Conservation (phyloP, 2,113 vertebrate species). For the Spea bombifrons region DNA sequence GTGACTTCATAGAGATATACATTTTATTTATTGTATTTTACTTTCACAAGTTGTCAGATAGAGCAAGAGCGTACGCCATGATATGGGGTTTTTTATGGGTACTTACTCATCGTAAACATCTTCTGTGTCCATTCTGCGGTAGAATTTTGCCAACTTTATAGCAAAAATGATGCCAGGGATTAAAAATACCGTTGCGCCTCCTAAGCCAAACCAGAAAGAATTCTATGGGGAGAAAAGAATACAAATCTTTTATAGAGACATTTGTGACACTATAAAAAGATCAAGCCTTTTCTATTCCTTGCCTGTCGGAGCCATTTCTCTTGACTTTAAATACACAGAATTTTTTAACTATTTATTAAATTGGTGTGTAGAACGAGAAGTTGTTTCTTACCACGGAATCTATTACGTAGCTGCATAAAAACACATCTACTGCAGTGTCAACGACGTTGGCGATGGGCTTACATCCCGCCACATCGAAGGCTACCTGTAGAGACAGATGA, state of each 20-base stretch:
- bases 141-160: conserved; percentile 89
- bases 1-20: too few species aligned
- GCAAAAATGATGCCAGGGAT: conserved; percentile 88
- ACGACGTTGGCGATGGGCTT: conserved; percentile 87
- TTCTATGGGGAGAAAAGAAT: conserved; percentile 69
- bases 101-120: conserved; percentile 96
- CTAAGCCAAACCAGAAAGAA: conserved; percentile 92
- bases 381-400: conserved; percentile 84
- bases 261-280: too few species aligned
- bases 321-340: too few species aligned
- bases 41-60: too few species aligned
- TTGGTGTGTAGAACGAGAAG: not conserved
- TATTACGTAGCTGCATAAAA: conserved; percentile 80
- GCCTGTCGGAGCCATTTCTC: too few species aligned
- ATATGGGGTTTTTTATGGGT: not conserved
- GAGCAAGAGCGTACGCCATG: too few species aligned
- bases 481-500: conserved; percentile 66
- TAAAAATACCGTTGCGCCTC: conserved; percentile 79
- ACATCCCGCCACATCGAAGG: conserved; percentile 80
- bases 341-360: too few species aligned
- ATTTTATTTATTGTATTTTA: too few species aligned
- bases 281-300: too few species aligned
- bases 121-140: conserved; percentile 95
- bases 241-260: too few species aligned
- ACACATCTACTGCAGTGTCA: conserved; percentile 79